A percentile compares a stretch with the other conserved stretches of the same genome.
Evolutionary conservation across 2,797 vertebrate genomes (phyloP).

Genomic region (Manis javanica): DNA sequence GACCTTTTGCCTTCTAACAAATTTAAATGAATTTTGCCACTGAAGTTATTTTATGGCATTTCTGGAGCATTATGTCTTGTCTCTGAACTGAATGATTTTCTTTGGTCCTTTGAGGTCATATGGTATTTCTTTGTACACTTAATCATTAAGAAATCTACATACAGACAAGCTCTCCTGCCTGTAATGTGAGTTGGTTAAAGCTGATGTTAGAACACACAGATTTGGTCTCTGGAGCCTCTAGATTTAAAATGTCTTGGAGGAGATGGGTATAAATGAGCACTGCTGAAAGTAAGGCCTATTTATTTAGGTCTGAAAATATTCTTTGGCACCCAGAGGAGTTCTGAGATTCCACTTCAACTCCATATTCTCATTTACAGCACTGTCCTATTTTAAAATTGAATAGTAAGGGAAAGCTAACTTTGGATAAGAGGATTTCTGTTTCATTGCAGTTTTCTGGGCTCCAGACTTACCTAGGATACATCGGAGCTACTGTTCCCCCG

Average conservation of each 20-base stretch:
- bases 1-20: neutral
- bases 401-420: constrained; percentile 55
- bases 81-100: neutral
- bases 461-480: constrained; percentile 40
- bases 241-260: constrained; percentile 23
- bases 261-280: neutral
- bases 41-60: constrained; percentile 26
- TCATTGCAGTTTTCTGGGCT: constrained; percentile 67
- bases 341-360: constrained; percentile 57
- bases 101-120: constrained; percentile 5
- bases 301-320: constrained; percentile 62
- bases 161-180: neutral
- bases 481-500: constrained; percentile 70
- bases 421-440: constrained; percentile 57
- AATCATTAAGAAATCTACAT: neutral
- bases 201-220: neutral
- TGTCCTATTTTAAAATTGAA: constrained; percentile 59
- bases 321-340: constrained; percentile 20
- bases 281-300: constrained; percentile 43
- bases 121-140: constrained; percentile 30
- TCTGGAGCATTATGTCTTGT: neutral
- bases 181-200: neutral
- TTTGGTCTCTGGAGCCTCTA: neutral
- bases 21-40: constrained; percentile 20
- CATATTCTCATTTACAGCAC: constrained; percentile 46